A percentile compares a stretch with the other conserved stretches of the same genome.
phyloP scores from a whole-genome alignment of 2,888 invertebrate species.

The Papilio protenor region DNA sequence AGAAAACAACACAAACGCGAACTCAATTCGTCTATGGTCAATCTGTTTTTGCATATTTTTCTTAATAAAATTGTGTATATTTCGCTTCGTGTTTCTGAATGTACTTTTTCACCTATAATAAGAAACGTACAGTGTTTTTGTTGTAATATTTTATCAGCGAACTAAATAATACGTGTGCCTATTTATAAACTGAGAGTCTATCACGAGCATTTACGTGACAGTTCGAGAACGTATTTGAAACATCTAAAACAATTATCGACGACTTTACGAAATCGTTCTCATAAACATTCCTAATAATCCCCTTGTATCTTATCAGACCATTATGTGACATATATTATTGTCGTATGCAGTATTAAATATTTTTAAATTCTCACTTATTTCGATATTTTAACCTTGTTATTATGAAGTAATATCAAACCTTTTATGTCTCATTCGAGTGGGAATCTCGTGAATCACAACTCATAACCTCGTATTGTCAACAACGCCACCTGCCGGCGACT shows the following conservation, averaged over 20 bases:
- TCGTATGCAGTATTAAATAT: neutral
- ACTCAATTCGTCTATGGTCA: neutral
- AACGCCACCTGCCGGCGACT: neutral
- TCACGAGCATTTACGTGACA: too few species aligned
- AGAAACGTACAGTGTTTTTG: too few species aligned
- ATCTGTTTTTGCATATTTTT: conserved; percentile 4
- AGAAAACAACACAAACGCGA: conserved; percentile 3
- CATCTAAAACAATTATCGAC: too few species aligned
- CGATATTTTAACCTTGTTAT: neutral
- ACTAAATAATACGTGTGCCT: too few species aligned
- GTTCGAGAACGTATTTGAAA: too few species aligned
- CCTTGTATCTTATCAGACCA: too few species aligned
- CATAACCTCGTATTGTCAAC: conserved; percentile 4
- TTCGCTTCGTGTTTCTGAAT: neutral
- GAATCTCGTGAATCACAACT: conserved; percentile 5
- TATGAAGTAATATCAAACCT: neutral
- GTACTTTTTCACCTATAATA: too few species aligned
- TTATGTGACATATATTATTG: too few species aligned
- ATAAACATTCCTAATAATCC: too few species aligned
- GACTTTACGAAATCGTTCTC: too few species aligned
- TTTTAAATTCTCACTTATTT: neutral
- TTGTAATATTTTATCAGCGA: too few species aligned
- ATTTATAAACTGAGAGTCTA: too few species aligned
- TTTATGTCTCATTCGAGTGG: conserved; percentile 1
- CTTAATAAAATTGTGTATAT: neutral